Base-by-base conservation (phyloP, 1,140 invertebrate species). In the Octopus bimaculoides region DNA sequence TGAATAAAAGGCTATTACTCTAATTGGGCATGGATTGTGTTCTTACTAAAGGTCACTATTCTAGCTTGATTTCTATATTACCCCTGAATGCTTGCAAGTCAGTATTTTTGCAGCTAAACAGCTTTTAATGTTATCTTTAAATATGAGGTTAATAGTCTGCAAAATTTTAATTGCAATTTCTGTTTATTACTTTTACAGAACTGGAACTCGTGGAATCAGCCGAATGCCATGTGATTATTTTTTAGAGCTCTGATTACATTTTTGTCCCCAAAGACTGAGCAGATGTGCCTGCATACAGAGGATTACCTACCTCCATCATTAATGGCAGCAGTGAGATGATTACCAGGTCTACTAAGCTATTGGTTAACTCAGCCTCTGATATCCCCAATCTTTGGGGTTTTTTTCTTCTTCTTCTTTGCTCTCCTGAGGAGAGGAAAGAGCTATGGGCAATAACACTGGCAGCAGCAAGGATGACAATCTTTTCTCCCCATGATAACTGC, bases 131-230 rank as follows among this genome's bases (percentile, higher is more conserved):
- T n/a, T 41, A 41, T 41, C 26, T 41, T 3, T 41, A 41, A 41
- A 41, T 3, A 41, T 41, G 26, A 41, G 26, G 26, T 41, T 41
- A 41, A 41, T 41, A 41, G 26, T 41, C 26, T 41, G 26, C 26
- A 41, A 41, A 41, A 41, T 41, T 41, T 41, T 41, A 41, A 41
- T 41, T 41, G 26, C 26, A 41, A 41, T 69, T 80, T 77, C 77
- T 75, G 56, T 12, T 56, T 54, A 6, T 53, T 53, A 4, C 20
- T 4, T 9, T 80, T 80, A 26, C 78, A 83, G 81, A 81, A 81
- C 79, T 83, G 83, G 83, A 83, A 81, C 77, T 82, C 81, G 9
- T 83, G 83, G 83, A 83, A 80, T 75, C 81, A 81, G 66, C 80
- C 82, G 53, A 80, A 78, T 61, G 82, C 79, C 80, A 82, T 83